Evolutionary conservation across 2,888 invertebrate genomes (phyloP).

Genomic region (Busseola fusca): DNA sequence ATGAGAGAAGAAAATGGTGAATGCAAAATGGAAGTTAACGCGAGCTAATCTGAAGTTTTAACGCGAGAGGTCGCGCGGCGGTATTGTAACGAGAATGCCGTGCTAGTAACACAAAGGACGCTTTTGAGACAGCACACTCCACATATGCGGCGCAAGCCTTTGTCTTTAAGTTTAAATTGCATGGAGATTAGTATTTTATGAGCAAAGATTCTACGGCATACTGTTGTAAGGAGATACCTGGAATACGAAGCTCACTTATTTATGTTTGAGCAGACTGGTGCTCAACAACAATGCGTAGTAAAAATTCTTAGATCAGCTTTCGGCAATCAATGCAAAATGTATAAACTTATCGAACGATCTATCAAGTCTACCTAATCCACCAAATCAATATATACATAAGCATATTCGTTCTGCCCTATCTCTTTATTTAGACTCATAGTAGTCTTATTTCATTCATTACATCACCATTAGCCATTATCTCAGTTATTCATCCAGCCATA

Average conservation of each 20-base stretch:
- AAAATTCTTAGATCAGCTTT: conserved; percentile 15
- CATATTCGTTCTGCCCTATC: background rate
- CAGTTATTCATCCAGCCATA: background rate
- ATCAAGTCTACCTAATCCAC: background rate
- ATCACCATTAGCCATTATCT: background rate
- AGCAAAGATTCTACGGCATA: conserved; percentile 35
- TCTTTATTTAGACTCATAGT: background rate
- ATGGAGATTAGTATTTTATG: conserved; percentile 49
- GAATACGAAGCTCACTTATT: conserved; percentile 18
- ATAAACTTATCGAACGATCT: background rate
- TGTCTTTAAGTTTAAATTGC: conserved; percentile 45
- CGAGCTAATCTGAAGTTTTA: conserved; percentile 44
- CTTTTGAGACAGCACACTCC: conserved; percentile 45
- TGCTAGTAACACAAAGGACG: conserved; percentile 30
- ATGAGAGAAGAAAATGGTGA: conserved; percentile 9
- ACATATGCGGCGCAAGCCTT: conserved; percentile 33
- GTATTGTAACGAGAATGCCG: conserved; percentile 21
- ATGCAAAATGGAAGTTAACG: conserved; percentile 32
- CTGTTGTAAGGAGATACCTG: conserved; percentile 22
- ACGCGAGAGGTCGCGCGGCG: conserved; percentile 8
- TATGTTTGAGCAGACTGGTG: conserved; percentile 22
- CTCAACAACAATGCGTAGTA: conserved; percentile 13
- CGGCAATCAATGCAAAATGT: background rate
- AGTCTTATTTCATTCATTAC: background rate
- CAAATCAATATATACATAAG: background rate